A percentile compares a stretch with the other conserved stretches of the same genome.
Evolutionary conservation across 2,888 invertebrate species (phyloP).

Genomic region (Drosophila lacicola): DNA sequence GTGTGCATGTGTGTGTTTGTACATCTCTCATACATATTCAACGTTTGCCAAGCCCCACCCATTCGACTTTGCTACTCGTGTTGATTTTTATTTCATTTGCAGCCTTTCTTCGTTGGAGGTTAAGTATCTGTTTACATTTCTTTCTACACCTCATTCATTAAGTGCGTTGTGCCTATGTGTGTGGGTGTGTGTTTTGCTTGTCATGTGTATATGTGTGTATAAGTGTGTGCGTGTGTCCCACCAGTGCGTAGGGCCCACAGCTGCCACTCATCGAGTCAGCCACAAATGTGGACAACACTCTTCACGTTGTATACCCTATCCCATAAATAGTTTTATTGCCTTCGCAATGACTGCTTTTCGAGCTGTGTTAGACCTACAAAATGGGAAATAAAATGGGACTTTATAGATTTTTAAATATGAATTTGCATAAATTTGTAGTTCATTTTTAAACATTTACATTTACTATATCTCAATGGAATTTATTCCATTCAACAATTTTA

Average conservation of each 20-base stretch:
- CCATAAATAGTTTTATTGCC: constrained; percentile 15
- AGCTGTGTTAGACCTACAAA: neutral
- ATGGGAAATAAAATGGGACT: neutral
- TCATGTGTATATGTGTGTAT: constrained; percentile 9
- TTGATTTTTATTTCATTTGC: constrained; percentile 69
- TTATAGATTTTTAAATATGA: constrained; percentile 1
- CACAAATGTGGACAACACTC: constrained; percentile 16
- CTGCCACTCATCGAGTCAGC: constrained; percentile 23
- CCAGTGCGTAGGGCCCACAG: constrained; percentile 35
- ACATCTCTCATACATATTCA: constrained; percentile 51
- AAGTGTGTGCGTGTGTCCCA: constrained; percentile 22
- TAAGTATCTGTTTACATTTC: constrained; percentile 73
- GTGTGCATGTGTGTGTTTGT: constrained; percentile 17
- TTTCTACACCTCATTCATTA: constrained; percentile 70
- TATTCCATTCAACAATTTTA: too few species aligned
- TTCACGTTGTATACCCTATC: constrained; percentile 16
- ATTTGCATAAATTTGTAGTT: neutral
- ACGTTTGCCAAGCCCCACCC: constrained; percentile 24
- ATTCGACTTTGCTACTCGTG: constrained; percentile 47
- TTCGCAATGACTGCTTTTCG: constrained; percentile 5
- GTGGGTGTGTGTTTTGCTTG: constrained; percentile 14
- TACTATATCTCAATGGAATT: too few species aligned
- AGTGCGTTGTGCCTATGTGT: constrained; percentile 34
- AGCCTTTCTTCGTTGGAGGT: constrained; percentile 66
- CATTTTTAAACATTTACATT: too few species aligned